A percentile compares a stretch with the other conserved stretches of the same genome.
Conservation (phyloP, 2,888 invertebrate genomes). For the Piscicola geometra region DNA sequence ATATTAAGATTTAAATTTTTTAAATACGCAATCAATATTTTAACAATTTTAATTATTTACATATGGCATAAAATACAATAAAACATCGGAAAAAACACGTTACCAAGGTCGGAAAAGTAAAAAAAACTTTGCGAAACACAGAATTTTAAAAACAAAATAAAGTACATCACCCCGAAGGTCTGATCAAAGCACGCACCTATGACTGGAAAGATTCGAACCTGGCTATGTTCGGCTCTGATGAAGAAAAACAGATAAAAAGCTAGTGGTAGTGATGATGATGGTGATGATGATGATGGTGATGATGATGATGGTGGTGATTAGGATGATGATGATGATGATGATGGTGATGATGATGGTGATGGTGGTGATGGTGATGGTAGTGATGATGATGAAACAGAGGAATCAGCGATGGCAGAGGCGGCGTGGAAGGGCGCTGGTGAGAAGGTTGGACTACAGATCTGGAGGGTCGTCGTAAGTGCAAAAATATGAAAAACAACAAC, state of each 20-base stretch:
- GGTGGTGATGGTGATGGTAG: background rate
- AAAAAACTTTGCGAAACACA: background rate
- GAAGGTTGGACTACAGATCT: constrained; percentile 50
- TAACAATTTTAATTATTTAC: no score
- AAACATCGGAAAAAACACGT: background rate
- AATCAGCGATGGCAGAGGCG: constrained; percentile 50
- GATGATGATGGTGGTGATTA: background rate
- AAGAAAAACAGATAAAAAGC: constrained; percentile 53
- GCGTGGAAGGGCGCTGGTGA: constrained; percentile 51
- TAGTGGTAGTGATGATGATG: background rate
- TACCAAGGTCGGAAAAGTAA: background rate
- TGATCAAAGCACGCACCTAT: constrained; percentile 52
- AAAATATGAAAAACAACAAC: no score
- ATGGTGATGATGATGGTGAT: background rate
- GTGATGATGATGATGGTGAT: background rate
- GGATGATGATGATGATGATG: background rate
- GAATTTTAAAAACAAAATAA: background rate
- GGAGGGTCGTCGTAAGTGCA: constrained; percentile 54
- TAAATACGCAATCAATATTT: no score
- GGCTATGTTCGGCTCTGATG: constrained; percentile 53
- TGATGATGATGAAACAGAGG: constrained; percentile 47
- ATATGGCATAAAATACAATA: no score
- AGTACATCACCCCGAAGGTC: constrained; percentile 32
- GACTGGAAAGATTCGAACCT: constrained; percentile 56
- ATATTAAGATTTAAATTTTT: no score